Evolutionary conservation across 1,140 invertebrate species (phyloP), one percentile per base, ranked within the genome.

Genomic region (Spodoptera frugiperda): DNA sequence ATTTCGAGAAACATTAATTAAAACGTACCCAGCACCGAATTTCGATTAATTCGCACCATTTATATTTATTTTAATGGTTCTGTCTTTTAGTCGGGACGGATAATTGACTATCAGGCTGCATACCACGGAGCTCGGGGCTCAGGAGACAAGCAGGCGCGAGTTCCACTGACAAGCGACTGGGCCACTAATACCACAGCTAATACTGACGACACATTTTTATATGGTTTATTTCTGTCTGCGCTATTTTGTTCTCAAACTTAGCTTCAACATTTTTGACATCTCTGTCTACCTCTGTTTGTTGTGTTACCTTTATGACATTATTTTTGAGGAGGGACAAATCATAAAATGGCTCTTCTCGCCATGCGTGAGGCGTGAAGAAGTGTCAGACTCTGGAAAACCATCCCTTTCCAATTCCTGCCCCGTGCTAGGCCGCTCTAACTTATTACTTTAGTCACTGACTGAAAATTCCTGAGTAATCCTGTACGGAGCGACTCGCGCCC

Each of bases 381-480:
- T 25, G 25, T 25, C 25, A 25, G 25, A 25, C 25, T 25, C 25
- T 25, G 2, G 5, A 25, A 25, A 25, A 25, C 25, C 25, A 3
- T 3, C 25, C 25, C 2, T 25, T 25, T 25, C 25, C 25, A 25
- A 25, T 25, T 25, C 25, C 25, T 3, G 25, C 25, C 1, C 1
- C 5, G 25, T 3, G 25, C 25, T 25, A 3, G 25, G 5, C 0
- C 25, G 25, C 25, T 2, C 25, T 25, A 25, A 25, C 25, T 25
- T 25, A n/a, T n/a, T n/a, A n/a, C n/a, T n/a, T n/a, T n/a, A n/a
- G n/a, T n/a, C n/a, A 25, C 25, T 25, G 25, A 4, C 25, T 25
- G 25, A n/a, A n/a, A n/a, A n/a, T n/a, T 73, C 71, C 71, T 21
- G 71, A 73, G 61, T 61, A 73, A 59, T 73, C 71, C 46, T 44